Evolutionary conservation across 2,888 invertebrate species (phyloP), one percentile per base, ranked within the genome.

Genomic region (Gastrophysa polygoni): DNA sequence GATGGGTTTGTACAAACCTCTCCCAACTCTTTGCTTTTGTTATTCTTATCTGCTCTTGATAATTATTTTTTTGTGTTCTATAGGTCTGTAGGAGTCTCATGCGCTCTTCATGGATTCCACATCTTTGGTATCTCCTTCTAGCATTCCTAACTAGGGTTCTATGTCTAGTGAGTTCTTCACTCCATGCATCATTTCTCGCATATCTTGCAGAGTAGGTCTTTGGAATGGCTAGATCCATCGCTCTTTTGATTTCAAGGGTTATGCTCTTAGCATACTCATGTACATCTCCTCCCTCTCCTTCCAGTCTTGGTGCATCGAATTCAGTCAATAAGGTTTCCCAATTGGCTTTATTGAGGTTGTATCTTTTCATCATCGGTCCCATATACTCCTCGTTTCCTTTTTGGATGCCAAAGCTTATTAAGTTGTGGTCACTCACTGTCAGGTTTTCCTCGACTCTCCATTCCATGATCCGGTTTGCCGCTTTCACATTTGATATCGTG

Each of bases 21-120:
- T 55, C 46, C 46, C 55, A 55, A n/a, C 55, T 55, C 17, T 46
- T 55, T 28, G 11, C 17, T 10, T 55, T 55, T 11, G 32, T 57
- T 34, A 17, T 34, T 4, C 20, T 21, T 0, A 47, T 57, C n/a
- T 47, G 21, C n/a, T 7, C 43, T 5, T n/a, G 10, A n/a, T 52
- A 34, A 0, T 34, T 3, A 17, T 38, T 8, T 20, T 38, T 34
- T 1, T 38, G 16, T 1, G 1, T 32, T 1, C 52, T 1, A 2
- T 52, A 52, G 2, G n/a, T 32, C 8, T 50, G 24, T 1, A 50
- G 29, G 2, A 32, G 50, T 14, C 50, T 32, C 2, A 29, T 14
- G 1, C 50, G 14, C 29, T 32, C 29, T 8, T 32, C 29, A 8
- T 32, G 6, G 5, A 32, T 8, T 32, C 44, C 44, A 14, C 16